Conservation (phyloP, 2,888 invertebrate genomes). For the Podabrus alpinus region DNA sequence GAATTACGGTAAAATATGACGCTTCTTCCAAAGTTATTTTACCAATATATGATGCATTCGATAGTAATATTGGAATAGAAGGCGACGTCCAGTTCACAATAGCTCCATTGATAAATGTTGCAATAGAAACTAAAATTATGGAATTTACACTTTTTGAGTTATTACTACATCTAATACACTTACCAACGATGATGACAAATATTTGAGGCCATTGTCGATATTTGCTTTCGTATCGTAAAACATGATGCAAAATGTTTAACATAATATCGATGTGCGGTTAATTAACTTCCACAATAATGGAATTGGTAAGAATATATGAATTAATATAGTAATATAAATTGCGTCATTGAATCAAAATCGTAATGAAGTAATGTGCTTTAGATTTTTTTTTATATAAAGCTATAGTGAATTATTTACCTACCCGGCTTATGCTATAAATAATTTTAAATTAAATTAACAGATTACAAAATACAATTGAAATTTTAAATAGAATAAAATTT, state of each 20-base stretch:
- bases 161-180: not conserved
- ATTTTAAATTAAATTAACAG: not conserved
- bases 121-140: not conserved
- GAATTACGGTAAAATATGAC: slow-evolving; percentile 46
- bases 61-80: slow-evolving; percentile 43
- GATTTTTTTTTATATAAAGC: not conserved
- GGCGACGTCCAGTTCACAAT: slow-evolving; percentile 45
- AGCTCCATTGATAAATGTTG: slow-evolving; percentile 2
- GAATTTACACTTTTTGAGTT: not conserved
- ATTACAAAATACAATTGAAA: not conserved
- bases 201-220: slow-evolving; percentile 1
- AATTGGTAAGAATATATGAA: no score
- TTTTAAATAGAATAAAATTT: not conserved
- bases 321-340: not conserved
- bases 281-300: not conserved
- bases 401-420: not conserved
- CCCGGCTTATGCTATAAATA: not conserved
- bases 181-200: not conserved
- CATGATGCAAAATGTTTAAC: not conserved
- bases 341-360: not conserved
- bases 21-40: slow-evolving; percentile 44
- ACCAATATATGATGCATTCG: slow-evolving; percentile 37
- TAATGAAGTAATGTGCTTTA: not conserved
- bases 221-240: not conserved
- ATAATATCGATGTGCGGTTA: not conserved